These are phyloP conservation scores for Arctia plantaginis DNA, from an alignment of 2,888 invertebrate species.

Conservation along the genomic window DNA sequence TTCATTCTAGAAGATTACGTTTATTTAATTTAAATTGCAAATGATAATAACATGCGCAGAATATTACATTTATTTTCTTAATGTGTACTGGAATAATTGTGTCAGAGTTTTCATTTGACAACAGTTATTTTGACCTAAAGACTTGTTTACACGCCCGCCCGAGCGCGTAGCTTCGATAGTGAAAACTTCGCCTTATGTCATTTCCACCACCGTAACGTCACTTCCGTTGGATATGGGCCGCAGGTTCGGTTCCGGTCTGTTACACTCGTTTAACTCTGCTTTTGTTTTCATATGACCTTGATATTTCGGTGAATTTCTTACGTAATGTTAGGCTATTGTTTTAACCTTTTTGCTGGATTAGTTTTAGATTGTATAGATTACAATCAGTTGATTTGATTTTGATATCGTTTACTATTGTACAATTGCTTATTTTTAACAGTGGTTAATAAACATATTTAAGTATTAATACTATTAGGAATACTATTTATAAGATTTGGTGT, in stretches of 20 bases:
- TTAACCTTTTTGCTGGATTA: slow-evolving; percentile 36
- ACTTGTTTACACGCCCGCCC: slow-evolving; percentile 68
- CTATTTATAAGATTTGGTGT: no score
- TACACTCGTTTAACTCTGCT: slow-evolving; percentile 74
- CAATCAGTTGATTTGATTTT: slow-evolving; percentile 26
- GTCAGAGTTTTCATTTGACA: slow-evolving; percentile 42
- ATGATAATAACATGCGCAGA: slow-evolving; percentile 7
- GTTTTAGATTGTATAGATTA: slow-evolving; percentile 34
- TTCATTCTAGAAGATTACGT: slow-evolving; percentile 1
- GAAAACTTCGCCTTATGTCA: slow-evolving; percentile 67
- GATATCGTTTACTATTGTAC: neutral
- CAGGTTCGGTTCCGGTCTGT: slow-evolving; percentile 73
- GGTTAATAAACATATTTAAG: neutral
- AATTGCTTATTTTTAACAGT: neutral
- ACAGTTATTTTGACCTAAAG: slow-evolving; percentile 57
- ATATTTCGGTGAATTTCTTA: slow-evolving; percentile 57
- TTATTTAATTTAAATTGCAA: slow-evolving; percentile 4
- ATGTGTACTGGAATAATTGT: slow-evolving; percentile 14
- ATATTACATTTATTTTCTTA: slow-evolving; percentile 5
- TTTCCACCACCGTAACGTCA: slow-evolving; percentile 63
- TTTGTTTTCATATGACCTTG: slow-evolving; percentile 80
- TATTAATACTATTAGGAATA: neutral
- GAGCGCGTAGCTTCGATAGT: slow-evolving; percentile 76
- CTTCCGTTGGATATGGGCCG: slow-evolving; percentile 75
- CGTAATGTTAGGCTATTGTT: slow-evolving; percentile 61